Conservation (phyloP, 2,888 invertebrate genomes). For the Dimorphilus gyrociliatus region DNA sequence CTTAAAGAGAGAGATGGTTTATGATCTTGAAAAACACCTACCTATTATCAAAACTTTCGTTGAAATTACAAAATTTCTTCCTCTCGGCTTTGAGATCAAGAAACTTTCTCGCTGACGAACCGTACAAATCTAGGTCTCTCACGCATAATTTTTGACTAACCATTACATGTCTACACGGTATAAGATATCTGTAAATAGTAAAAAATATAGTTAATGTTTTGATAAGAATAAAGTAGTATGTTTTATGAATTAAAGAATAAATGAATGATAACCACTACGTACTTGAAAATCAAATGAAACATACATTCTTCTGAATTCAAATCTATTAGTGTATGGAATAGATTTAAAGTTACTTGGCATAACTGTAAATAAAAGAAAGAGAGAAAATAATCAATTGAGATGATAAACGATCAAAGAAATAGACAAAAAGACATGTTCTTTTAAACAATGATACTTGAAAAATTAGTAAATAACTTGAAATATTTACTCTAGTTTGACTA, state of each 20-base stretch:
- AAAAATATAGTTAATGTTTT: background rate
- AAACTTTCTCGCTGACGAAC: slow-evolving; percentile 57
- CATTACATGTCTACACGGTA: slow-evolving; percentile 63
- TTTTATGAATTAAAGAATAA: background rate
- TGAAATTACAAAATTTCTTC: too few relatives aligned
- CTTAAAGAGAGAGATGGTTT: too few relatives aligned
- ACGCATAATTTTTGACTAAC: slow-evolving; percentile 57
- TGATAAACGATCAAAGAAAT: slow-evolving; percentile 3
- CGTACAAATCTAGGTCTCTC: slow-evolving; percentile 54
- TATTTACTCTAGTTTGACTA: slow-evolving; percentile 51
- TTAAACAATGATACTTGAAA: too few relatives aligned
- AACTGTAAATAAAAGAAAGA: slow-evolving; percentile 32
- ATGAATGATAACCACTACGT: slow-evolving; percentile 10
- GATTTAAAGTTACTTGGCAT: slow-evolving; percentile 68
- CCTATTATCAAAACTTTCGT: too few relatives aligned
- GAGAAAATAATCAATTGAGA: slow-evolving; percentile 9
- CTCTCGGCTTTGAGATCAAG: too few relatives aligned
- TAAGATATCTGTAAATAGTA: slow-evolving; percentile 49
- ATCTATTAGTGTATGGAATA: slow-evolving; percentile 75
- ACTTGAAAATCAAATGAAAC: slow-evolving; percentile 63
- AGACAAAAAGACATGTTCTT: too few relatives aligned
- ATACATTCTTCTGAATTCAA: slow-evolving; percentile 90
- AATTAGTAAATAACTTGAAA: too few relatives aligned
- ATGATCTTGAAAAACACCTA: too few relatives aligned
- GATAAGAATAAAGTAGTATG: background rate